A percentile compares a stretch with the other conserved stretches of the same genome.
These are phyloP conservation scores for Premnoplex brunnescens DNA, from an alignment of 2,797 vertebrate species.

Conservation along the genomic window DNA sequence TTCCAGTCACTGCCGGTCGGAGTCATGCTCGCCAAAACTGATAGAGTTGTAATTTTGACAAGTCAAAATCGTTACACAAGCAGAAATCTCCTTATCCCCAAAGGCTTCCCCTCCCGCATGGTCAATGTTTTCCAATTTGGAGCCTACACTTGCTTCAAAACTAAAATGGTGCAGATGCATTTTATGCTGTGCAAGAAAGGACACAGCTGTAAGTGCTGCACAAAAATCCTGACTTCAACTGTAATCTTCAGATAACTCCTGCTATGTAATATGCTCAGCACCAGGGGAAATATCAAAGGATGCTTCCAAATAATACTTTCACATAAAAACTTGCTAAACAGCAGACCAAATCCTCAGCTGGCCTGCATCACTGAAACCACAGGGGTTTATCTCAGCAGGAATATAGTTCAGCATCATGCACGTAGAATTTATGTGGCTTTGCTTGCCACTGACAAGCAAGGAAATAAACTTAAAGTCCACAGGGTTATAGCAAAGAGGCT, in stretches of 20 bases:
- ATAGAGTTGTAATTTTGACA: conserved; percentile 33
- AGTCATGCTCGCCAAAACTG: background rate
- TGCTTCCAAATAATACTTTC: background rate
- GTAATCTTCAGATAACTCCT: conserved; percentile 48
- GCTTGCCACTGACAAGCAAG: background rate
- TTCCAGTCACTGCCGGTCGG: background rate
- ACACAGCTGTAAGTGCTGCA: conserved; percentile 20
- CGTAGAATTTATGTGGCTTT: background rate
- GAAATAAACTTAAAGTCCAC: background rate
- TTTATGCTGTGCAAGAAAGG: conserved; percentile 10
- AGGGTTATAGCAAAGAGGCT: background rate
- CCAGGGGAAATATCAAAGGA: conserved; percentile 40
- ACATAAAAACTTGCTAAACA: conserved; percentile 6
- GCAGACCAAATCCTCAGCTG: conserved; percentile 24
- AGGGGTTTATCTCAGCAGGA: background rate
- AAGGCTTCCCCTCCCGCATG: background rate
- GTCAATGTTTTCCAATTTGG: background rate
- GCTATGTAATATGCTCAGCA: background rate
- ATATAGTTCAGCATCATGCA: background rate
- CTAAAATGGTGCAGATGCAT: background rate
- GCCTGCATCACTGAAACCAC: background rate
- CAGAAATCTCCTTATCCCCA: background rate
- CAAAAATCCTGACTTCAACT: conserved; percentile 4
- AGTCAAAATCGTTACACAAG: background rate
- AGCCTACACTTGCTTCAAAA: background rate